A percentile compares a stretch with the other conserved stretches of the same genome.
Evolutionary conservation across 1,140 invertebrate genomes (phyloP).

Genomic region (Trachymyrmex cornetzi): DNA sequence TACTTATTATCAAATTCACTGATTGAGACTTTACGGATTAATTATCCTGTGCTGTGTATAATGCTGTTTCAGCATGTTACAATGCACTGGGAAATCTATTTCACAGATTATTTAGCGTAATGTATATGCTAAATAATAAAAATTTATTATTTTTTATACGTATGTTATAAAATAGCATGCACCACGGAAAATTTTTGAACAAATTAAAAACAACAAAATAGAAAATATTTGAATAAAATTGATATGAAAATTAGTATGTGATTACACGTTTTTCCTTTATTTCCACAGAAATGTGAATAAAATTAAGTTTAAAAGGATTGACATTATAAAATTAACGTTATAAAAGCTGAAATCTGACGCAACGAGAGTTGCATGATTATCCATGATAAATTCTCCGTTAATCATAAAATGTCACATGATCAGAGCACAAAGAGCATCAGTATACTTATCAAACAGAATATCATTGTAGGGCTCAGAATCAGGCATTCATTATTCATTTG

Average conservation of each 20-base stretch:
- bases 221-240: slow-evolving; percentile 2
- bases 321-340: slow-evolving; percentile 16
- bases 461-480: slow-evolving; percentile 80
- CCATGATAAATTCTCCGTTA: slow-evolving; percentile 67
- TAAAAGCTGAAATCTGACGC: slow-evolving; percentile 47
- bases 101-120: background rate
- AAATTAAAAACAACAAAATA: background rate
- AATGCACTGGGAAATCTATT: background rate
- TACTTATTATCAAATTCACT: slow-evolving; percentile 50
- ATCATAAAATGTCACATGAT: slow-evolving; percentile 71
- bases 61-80: background rate
- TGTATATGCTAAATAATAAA: background rate
- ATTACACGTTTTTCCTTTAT: background rate
- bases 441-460: slow-evolving; percentile 83
- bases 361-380: slow-evolving; percentile 63
- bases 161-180: background rate
- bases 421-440: slow-evolving; percentile 78
- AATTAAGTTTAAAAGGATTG: background rate
- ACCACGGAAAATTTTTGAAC: background rate
- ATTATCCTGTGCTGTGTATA: background rate
- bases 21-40: slow-evolving; percentile 62
- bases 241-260: background rate
- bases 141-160: slow-evolving; percentile 14
- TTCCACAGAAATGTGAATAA: background rate
- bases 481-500: slow-evolving; percentile 74